A percentile compares a stretch with the other conserved stretches of the same genome.
These are phyloP conservation scores for Lacanobia oleracea DNA, from an alignment of 2,888 invertebrate genomes.

Conservation along the genomic window DNA sequence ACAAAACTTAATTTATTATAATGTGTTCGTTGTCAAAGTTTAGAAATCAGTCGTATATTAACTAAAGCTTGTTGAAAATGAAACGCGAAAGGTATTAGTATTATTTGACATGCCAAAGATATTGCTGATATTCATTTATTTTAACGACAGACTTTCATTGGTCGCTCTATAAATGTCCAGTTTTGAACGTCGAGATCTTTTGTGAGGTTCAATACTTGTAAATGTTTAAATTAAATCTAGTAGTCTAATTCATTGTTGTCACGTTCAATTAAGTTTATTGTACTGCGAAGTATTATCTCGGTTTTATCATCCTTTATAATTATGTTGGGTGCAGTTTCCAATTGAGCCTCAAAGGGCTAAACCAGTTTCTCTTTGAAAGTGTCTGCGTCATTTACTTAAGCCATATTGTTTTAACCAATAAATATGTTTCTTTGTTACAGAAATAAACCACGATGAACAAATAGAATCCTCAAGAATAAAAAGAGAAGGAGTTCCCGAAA, in stretches of 20 bases:
- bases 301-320: not conserved
- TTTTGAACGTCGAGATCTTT: not conserved
- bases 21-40: not conserved
- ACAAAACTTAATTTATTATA: not conserved
- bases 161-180: too few relatives aligned
- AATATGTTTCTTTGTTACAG: constrained; percentile 79
- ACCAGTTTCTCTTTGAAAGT: not conserved
- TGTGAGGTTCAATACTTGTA: not conserved
- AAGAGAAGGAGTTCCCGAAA: constrained; percentile 87
- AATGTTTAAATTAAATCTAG: not conserved
- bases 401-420: not conserved
- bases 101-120: too few relatives aligned
- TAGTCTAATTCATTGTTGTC: not conserved
- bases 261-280: not conserved
- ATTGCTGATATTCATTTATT: not conserved
- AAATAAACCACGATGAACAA: constrained; percentile 81
- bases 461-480: constrained; percentile 87
- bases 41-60: not conserved
- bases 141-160: not conserved
- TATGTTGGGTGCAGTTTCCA: not conserved
- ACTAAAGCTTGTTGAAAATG: accelerated
- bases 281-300: not conserved
- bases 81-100: not conserved
- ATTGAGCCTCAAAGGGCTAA: not conserved
- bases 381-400: not conserved